Base-by-base conservation (phyloP, 1,140 invertebrate genomes). In the Penaeus indicus region DNA sequence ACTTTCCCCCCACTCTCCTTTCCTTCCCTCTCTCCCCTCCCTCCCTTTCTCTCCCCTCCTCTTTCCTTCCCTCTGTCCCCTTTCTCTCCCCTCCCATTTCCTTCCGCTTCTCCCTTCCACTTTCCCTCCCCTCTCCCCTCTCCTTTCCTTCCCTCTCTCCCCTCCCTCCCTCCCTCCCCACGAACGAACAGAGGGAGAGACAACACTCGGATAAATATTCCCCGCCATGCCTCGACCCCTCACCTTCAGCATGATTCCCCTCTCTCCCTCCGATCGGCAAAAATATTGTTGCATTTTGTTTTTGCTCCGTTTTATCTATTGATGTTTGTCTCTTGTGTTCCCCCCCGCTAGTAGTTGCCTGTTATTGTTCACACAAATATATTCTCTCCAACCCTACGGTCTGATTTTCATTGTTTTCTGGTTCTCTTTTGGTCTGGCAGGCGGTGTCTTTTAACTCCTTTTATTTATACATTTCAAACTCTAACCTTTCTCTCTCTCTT, bases 251-350 rank as follows among this genome's bases (percentile, higher is more conserved):
- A 47, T 38, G 27, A 47, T 47, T 78, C 62, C 62, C 77, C 77
- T 61, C 77, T 77, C 85, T 69, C 77, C 77, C 85, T 86, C 61
- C 85, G 77, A 86, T 86, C 85, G 63, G 72, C 85, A 75, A 80
- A 86, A 86, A 86, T 86, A 86, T 86, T 80, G 85, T 86, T 86
- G 67, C 85, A 86, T 86, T 86, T 86, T 86, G 85, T 86, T 86
- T 86, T 86, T 86, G 85, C 80, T 85, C 67, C 78, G 61, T 38
- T 79, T 86, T 86, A 80, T 80, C 77, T 86, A 86, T 86, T 80
- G 85, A 80, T 86, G 85, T 86, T 86, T 86, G 85, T 86, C 78
- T 80, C 75, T 86, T 63, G 47, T 78, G n/a, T n/a, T n/a, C 42
- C 10, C 85, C 85, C 85, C 85, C 80, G 32, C 78, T 86, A 62